Percentiles rank a stretch among this genome's conserved stretches.
These are phyloP conservation scores for Nematostella vectensis DNA, from an alignment of 92 coral and sea anemone genomes.

Conservation along the genomic window DNA sequence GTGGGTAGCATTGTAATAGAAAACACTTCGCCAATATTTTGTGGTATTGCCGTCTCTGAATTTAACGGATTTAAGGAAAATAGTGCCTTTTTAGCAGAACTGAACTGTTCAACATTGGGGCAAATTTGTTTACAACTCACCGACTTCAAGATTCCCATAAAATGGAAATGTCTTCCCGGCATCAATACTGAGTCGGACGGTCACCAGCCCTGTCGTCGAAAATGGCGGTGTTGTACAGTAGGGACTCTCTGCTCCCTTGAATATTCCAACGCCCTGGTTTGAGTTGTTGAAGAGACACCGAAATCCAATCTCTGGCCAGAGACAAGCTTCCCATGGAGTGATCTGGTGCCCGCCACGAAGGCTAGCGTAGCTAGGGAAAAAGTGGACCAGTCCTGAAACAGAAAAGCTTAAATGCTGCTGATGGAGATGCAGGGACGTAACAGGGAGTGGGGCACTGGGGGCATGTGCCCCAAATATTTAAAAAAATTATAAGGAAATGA, in stretches of 20 bases:
- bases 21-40: too few relatives aligned
- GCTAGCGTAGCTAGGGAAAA: slow-evolving; percentile 4
- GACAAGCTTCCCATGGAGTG: slow-evolving; percentile 9
- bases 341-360: slow-evolving; percentile 8
- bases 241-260: slow-evolving; percentile 3
- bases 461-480: too few relatives aligned
- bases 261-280: neutral
- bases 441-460: too few relatives aligned
- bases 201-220: neutral
- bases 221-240: slow-evolving; percentile 12
- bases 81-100: too few relatives aligned
- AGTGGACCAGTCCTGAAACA: neutral
- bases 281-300: slow-evolving; percentile 11
- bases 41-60: too few relatives aligned
- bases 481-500: too few relatives aligned
- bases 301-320: slow-evolving; percentile 27
- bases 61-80: too few relatives aligned
- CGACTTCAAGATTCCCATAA: neutral
- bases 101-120: too few relatives aligned
- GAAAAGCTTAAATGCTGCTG: neutral
- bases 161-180: slow-evolving; percentile 6
- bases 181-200: neutral
- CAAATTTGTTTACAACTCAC: too few relatives aligned
- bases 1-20: too few relatives aligned
- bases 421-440: too few relatives aligned